Evolutionary conservation across 2,888 invertebrate species (phyloP).

Genomic region (Cacoxenus indagator): DNA sequence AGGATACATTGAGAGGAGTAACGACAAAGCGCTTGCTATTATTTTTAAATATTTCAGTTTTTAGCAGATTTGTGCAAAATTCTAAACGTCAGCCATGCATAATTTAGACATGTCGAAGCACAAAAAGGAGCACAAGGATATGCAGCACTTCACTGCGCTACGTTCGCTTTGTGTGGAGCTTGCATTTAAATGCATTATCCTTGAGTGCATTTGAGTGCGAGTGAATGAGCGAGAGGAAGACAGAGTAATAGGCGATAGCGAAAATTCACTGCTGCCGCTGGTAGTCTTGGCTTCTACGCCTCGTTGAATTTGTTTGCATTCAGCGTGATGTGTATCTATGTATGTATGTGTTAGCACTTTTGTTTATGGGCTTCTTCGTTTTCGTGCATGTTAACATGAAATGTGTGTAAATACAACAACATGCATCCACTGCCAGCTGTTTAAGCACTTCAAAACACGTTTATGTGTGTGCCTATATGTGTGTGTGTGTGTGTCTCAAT

Average conservation of each 20-base stretch:
- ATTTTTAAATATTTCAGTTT: neutral
- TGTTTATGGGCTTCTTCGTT: neutral
- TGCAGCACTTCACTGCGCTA: neutral
- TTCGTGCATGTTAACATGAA: neutral
- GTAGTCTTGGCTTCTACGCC: neutral
- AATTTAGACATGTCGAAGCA: slow-evolving; percentile 7
- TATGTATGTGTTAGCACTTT: neutral
- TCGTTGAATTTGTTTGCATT: neutral
- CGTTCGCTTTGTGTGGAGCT: neutral
- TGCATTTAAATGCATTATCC: slow-evolving; percentile 8
- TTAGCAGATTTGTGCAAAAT: neutral
- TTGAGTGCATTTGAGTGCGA: slow-evolving; percentile 1
- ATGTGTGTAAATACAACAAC: neutral
- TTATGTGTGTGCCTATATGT: neutral
- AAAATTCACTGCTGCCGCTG: neutral
- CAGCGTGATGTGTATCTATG: neutral
- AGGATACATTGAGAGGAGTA: too few relatives aligned
- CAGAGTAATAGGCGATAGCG: too few relatives aligned
- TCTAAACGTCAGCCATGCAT: slow-evolving; percentile 1
- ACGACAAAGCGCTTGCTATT: too few relatives aligned
- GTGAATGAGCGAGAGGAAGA: too few relatives aligned
- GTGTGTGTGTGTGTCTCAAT: neutral
- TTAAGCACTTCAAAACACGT: neutral
- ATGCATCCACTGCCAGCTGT: neutral
- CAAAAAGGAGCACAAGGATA: slow-evolving; percentile 14